Evolutionary conservation across 2,797 vertebrate species (phyloP).

Genomic region (Novumbra hubbsi): DNA sequence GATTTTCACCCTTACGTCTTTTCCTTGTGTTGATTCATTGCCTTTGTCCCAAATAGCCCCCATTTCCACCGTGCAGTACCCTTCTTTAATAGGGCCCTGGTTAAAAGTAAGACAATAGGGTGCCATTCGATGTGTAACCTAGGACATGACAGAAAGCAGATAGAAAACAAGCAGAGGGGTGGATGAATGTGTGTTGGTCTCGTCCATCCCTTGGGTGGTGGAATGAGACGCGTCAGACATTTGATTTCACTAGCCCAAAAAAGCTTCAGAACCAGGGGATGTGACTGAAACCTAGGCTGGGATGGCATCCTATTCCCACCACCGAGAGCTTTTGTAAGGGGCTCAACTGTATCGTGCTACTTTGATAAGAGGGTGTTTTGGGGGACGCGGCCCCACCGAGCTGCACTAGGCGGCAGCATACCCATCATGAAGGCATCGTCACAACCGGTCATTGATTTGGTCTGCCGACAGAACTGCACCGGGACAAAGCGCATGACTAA

Average conservation of each 20-base stretch:
- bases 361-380: not conserved
- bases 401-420: not conserved
- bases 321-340: too few relatives aligned
- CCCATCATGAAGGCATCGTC: conserved; percentile 25
- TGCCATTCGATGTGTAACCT: not conserved
- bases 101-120: not conserved
- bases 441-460: conserved; percentile 51
- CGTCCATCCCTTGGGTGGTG: not conserved
- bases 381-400: conserved; percentile 16
- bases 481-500: conserved; percentile 45
- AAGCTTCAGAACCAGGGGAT: conserved; percentile 8
- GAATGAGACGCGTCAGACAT: not conserved
- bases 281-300: not conserved
- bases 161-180: conserved; percentile 3
- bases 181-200: not conserved
- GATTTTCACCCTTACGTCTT: not conserved
- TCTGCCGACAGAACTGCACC: not conserved
- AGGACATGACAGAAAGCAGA: conserved; percentile 7
- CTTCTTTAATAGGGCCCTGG: not conserved
- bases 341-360: not conserved
- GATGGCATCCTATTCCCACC: not conserved
- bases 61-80: not conserved
- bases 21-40: conserved; percentile 3
- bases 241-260: not conserved
- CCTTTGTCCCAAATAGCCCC: not conserved